A percentile compares a stretch with the other conserved stretches of the same genome.
Evolutionary conservation across 1,140 invertebrate species (phyloP).

Genomic region (Dinoponera quadriceps): DNA sequence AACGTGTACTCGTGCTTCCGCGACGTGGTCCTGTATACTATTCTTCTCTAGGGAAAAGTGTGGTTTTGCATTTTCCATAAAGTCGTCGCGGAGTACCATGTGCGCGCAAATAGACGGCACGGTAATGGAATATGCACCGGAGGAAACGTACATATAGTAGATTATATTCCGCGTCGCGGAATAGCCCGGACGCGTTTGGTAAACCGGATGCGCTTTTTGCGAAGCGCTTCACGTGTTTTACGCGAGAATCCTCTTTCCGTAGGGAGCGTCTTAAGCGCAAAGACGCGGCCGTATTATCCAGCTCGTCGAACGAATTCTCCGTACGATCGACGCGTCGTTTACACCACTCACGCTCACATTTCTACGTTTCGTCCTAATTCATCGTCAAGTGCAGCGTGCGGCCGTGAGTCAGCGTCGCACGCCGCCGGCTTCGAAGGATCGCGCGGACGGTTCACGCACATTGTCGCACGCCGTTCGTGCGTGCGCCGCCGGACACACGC

Average conservation of each 20-base stretch:
- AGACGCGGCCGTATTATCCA: neutral
- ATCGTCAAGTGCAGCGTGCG: slow-evolving; percentile 64
- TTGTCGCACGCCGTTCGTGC: slow-evolving; percentile 22
- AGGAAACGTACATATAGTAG: slow-evolving; percentile 14
- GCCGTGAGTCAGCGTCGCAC: slow-evolving; percentile 57
- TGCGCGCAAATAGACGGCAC: slow-evolving; percentile 1
- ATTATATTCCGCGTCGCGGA: slow-evolving; percentile 33
- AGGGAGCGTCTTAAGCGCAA: neutral
- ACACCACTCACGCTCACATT: slow-evolving; percentile 42
- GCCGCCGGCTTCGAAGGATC: slow-evolving; percentile 6
- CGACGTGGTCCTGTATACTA: neutral
- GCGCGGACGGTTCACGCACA: slow-evolving; percentile 35
- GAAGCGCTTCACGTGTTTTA: slow-evolving; percentile 22
- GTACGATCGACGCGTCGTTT: neutral
- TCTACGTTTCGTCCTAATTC: slow-evolving; percentile 64
- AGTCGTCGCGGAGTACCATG: neutral
- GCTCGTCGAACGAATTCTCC: neutral
- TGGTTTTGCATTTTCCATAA: slow-evolving; percentile 33
- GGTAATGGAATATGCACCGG: slow-evolving; percentile 48
- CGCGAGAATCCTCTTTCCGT: neutral
- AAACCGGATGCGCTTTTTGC: slow-evolving; percentile 56
- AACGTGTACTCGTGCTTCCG: neutral
- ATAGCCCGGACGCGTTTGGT: slow-evolving; percentile 46
- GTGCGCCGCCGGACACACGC: slow-evolving; percentile 38
- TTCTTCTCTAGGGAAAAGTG: neutral